Conservation (phyloP, 2,888 invertebrate species). For the Zaprionus bogoriensis region DNA sequence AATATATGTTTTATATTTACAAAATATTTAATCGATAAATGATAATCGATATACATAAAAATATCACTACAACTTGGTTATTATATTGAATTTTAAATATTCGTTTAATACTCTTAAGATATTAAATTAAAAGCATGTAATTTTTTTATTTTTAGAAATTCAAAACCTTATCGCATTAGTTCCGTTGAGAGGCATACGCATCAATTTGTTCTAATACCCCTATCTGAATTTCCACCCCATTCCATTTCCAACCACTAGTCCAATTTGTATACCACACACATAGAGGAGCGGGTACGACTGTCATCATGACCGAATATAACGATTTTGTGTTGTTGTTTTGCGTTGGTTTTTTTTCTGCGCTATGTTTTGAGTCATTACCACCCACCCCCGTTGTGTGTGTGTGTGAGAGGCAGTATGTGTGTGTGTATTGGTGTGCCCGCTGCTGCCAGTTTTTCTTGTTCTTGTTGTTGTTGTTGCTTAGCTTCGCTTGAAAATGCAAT, state of each 20-base stretch:
- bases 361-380: constrained; percentile 80
- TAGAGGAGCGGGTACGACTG: constrained; percentile 41
- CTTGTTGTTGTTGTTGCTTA: constrained; percentile 59
- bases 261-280: constrained; percentile 12
- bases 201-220: not conserved
- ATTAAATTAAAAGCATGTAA: too few relatives aligned
- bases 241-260: not conserved
- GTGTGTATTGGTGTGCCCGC: constrained; percentile 22
- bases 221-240: not conserved
- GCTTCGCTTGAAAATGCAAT: constrained; percentile 79
- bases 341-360: constrained; percentile 49
- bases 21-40: too few relatives aligned
- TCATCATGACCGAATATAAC: constrained; percentile 65
- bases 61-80: too few relatives aligned
- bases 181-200: not conserved
- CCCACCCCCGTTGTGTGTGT: constrained; percentile 51
- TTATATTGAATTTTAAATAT: too few relatives aligned
- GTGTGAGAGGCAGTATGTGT: constrained; percentile 3
- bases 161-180: not conserved
- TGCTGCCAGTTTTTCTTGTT: constrained; percentile 43
- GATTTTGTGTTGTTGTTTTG: constrained; percentile 49
- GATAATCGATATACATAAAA: too few relatives aligned
- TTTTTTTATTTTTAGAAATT: not conserved
- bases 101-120: too few relatives aligned
- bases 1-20: too few relatives aligned